Evolutionary conservation across 2,113 vertebrate species (phyloP).

Genomic region (Prietella phreatophila): DNA sequence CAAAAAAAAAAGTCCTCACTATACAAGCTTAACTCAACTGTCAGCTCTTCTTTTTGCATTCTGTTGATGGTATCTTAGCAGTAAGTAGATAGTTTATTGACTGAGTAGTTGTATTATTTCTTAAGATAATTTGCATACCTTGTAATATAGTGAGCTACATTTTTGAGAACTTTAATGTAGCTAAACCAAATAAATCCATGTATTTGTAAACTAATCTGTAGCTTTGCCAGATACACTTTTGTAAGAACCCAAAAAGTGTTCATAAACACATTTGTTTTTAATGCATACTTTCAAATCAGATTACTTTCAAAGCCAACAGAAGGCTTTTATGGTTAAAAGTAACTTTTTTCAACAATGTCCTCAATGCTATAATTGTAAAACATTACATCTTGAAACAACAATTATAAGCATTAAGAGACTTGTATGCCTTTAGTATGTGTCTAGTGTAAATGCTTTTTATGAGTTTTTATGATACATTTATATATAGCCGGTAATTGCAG

Average conservation of each 20-base stretch:
- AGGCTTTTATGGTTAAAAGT: not conserved
- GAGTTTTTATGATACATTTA: too few relatives aligned
- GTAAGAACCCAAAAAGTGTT: not conserved
- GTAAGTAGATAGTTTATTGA: not conserved
- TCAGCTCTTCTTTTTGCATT: not conserved
- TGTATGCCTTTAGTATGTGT: too few relatives aligned
- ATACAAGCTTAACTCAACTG: not conserved
- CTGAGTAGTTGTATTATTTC: not conserved
- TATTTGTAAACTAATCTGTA: not conserved
- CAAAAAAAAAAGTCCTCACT: not conserved
- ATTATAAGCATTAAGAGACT: too few relatives aligned
- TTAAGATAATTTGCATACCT: too few relatives aligned
- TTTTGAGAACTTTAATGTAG: not conserved
- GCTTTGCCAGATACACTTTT: not conserved
- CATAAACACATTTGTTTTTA: too few relatives aligned
- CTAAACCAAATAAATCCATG: not conserved
- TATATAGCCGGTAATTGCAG: too few relatives aligned
- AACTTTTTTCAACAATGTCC: not conserved
- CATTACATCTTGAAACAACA: not conserved
- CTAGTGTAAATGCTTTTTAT: too few relatives aligned
- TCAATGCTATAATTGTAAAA: not conserved
- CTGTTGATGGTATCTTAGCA: not conserved
- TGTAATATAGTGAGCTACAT: not conserved
- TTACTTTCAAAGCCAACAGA: not conserved
- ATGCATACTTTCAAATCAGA: too few relatives aligned